Evolutionary conservation across 2,113 vertebrate genomes (phyloP).

Genomic region (Reinhardtius hippoglossoides): DNA sequence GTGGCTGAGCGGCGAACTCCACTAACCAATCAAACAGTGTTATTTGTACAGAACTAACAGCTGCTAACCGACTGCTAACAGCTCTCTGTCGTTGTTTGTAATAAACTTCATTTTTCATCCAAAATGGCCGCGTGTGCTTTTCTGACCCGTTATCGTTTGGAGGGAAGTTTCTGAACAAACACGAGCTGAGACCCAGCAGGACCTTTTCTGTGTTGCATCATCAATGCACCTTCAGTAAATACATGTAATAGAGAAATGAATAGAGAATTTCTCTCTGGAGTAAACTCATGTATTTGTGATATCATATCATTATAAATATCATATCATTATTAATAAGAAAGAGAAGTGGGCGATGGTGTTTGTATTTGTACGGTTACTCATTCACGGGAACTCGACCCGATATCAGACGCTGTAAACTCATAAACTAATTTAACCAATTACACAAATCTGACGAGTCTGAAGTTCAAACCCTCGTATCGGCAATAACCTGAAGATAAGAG

Average conservation of each 20-base stretch:
- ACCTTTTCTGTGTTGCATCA: too few relatives aligned
- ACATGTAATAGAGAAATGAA: too few relatives aligned
- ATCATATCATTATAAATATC: too few relatives aligned
- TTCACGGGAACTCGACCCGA: neutral
- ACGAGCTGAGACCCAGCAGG: too few relatives aligned
- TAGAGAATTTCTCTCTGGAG: too few relatives aligned
- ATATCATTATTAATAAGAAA: too few relatives aligned
- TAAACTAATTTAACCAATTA: constrained; percentile 62
- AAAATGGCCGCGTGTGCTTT: constrained; percentile 7
- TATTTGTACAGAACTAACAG: constrained; percentile 79
- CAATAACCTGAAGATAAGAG: too few relatives aligned
- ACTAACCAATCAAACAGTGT: constrained; percentile 70
- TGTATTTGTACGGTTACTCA: too few relatives aligned
- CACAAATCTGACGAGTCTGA: neutral
- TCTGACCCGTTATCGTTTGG: neutral
- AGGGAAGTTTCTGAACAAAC: too few relatives aligned
- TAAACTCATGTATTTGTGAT: too few relatives aligned
- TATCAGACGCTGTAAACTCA: constrained; percentile 1
- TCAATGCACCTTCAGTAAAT: too few relatives aligned
- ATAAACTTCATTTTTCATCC: constrained; percentile 83
- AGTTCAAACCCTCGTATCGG: constrained; percentile 3
- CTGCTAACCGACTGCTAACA: constrained; percentile 78
- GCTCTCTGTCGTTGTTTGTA: constrained; percentile 80
- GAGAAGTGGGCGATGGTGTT: neutral
- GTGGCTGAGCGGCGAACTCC: constrained; percentile 45